Evolutionary conservation across 2,113 vertebrate species (phyloP).

Genomic region (Hystrix cristata): DNA sequence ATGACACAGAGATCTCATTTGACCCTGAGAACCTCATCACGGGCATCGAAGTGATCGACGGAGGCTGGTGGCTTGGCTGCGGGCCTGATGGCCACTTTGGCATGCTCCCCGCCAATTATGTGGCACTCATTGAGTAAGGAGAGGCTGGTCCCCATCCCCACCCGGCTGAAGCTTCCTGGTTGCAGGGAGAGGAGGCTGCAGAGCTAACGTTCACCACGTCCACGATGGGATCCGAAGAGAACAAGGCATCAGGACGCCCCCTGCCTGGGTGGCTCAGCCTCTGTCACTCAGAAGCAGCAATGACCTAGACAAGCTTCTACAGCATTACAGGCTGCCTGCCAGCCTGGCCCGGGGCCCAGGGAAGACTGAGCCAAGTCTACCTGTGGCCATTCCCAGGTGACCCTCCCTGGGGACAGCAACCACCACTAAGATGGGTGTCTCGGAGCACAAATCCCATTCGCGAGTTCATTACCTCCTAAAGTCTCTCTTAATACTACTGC

Average conservation of each 20-base stretch:
- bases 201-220: neutral
- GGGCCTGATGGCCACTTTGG: slow-evolving; percentile 93
- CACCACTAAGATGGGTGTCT: neutral
- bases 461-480: neutral
- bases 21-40: slow-evolving; percentile 97
- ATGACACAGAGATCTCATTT: slow-evolving; percentile 98
- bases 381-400: neutral
- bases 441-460: neutral
- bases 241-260: neutral
- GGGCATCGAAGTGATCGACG: slow-evolving; percentile 97
- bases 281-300: slow-evolving; percentile 34
- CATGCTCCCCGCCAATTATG: slow-evolving; percentile 99
- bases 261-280: neutral
- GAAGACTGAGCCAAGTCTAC: neutral
- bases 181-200: neutral
- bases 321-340: neutral
- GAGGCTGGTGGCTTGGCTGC: slow-evolving; percentile 98
- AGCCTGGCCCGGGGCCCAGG: neutral
- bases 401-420: neutral
- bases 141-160: neutral
- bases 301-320: neutral
- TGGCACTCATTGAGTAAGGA: slow-evolving; percentile 90
- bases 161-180: neutral
- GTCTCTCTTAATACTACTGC: neutral
- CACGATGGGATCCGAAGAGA: neutral